These are phyloP conservation scores for Eulithis testata DNA, from an alignment of 2,888 invertebrate genomes.

Conservation along the genomic window DNA sequence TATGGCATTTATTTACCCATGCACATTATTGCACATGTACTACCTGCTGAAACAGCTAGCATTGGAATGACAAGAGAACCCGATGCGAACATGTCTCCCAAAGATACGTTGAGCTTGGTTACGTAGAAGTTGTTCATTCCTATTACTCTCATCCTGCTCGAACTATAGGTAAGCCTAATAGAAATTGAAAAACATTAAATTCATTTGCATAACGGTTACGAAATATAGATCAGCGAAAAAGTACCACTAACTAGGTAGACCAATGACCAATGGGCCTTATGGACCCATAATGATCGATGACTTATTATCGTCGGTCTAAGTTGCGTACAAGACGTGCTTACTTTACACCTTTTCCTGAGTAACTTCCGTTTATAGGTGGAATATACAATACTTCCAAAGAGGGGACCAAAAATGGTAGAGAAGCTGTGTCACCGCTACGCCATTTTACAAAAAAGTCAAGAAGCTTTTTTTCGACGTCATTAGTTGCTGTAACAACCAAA, in stretches of 20 bases:
- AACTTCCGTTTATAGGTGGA: constrained; percentile 43
- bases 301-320: neutral
- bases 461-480: constrained; percentile 42
- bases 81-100: constrained; percentile 41
- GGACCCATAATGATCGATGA: too few species aligned
- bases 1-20: neutral
- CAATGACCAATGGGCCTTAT: too few species aligned
- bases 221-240: too few species aligned
- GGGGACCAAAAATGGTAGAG: constrained; percentile 38
- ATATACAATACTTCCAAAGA: constrained; percentile 39
- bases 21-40: neutral
- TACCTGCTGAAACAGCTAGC: constrained; percentile 51
- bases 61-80: constrained; percentile 45
- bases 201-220: too few species aligned
- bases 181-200: constrained; percentile 14
- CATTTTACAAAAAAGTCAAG: constrained; percentile 45
- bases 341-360: constrained; percentile 48
- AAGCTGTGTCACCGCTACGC: constrained; percentile 36
- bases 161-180: constrained; percentile 49
- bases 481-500: constrained; percentile 37
- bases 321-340: constrained; percentile 32
- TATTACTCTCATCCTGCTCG: constrained; percentile 49
- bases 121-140: constrained; percentile 54
- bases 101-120: constrained; percentile 44
- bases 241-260: too few species aligned